Percentiles rank a stretch among this genome's conserved stretches.
phyloP scores from a whole-genome alignment of 2,113 vertebrate genomes.

The Machaerirhynchus nigripectus region DNA sequence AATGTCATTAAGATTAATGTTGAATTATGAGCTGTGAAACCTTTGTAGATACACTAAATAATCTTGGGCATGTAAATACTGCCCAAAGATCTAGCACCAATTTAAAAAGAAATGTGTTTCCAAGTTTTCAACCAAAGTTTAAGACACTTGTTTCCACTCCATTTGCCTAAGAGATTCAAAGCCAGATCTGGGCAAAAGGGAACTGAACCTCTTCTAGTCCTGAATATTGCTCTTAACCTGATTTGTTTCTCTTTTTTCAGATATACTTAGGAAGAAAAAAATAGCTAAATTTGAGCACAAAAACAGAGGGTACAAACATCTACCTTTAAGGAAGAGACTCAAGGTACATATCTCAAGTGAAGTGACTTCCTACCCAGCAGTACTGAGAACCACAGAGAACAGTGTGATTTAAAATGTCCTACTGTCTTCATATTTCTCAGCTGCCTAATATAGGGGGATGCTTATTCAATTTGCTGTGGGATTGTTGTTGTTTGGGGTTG shows the following conservation, averaged over 20 bases:
- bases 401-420: background rate
- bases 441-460: background rate
- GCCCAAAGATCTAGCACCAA: background rate
- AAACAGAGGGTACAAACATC: background rate
- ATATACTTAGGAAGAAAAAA: background rate
- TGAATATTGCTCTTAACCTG: background rate
- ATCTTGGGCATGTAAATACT: background rate
- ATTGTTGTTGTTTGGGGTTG: accelerated
- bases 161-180: background rate
- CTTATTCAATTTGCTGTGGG: background rate
- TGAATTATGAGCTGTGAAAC: constrained; percentile 4
- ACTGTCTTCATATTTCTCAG: background rate
- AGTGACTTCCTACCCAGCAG: background rate
- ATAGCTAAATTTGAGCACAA: background rate
- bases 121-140: background rate
- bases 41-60: background rate
- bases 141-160: background rate
- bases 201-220: background rate
- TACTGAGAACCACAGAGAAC: background rate
- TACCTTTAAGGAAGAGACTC: background rate
- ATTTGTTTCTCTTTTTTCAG: background rate
- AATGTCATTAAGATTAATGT: background rate
- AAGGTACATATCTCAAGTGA: background rate
- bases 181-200: background rate
- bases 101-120: background rate